Conservation (phyloP, 1,140 invertebrate species). For the Lepidotrigona ventralis region DNA sequence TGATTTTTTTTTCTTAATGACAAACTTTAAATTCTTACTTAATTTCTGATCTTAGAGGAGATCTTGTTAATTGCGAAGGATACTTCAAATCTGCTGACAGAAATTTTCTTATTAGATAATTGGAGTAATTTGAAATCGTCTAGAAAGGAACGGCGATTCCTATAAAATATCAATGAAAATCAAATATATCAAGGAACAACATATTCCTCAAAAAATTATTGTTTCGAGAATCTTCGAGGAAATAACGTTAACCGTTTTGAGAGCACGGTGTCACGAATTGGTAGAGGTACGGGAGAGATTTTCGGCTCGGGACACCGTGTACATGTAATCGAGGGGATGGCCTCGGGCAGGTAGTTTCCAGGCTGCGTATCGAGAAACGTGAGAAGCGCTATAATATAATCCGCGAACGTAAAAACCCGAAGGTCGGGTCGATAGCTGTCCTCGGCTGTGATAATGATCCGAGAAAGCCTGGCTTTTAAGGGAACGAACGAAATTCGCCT, state of each 20-base stretch:
- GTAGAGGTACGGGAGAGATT: neutral
- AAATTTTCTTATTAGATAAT: no score
- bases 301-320: slow-evolving; percentile 16
- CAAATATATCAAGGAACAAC: no score
- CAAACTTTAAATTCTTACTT: neutral
- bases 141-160: no score
- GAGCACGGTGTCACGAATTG: no score
- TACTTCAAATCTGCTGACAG: no score
- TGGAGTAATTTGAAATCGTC: no score
- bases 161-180: no score
- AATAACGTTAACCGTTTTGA: neutral
- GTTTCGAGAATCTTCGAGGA: neutral
- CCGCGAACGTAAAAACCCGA: slow-evolving; percentile 42
- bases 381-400: slow-evolving; percentile 52
- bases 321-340: slow-evolving; percentile 5
- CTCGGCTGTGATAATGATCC: slow-evolving; percentile 42
- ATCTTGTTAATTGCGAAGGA: no score
- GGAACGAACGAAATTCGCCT: slow-evolving; percentile 27
- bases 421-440: slow-evolving; percentile 44
- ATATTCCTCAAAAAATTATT: no score
- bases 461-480: slow-evolving; percentile 34
- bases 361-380: slow-evolving; percentile 45
- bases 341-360: slow-evolving; percentile 33
- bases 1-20: no score
- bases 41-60: neutral